These are phyloP conservation scores for Nycteola revayana DNA, from an alignment of 2,888 invertebrate species.

Conservation along the genomic window DNA sequence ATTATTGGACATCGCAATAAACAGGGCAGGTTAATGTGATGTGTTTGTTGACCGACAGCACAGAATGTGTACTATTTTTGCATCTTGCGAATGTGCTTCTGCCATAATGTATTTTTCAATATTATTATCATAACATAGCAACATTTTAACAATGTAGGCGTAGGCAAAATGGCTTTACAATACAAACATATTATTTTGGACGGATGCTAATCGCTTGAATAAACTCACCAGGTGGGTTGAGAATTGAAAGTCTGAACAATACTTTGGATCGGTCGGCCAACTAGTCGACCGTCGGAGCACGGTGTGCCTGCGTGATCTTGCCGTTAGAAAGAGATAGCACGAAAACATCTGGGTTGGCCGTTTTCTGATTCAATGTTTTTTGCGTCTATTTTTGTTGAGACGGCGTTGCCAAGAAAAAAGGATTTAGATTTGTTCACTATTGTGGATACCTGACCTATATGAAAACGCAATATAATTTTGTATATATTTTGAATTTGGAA, in stretches of 20 bases:
- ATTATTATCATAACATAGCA: too few relatives aligned
- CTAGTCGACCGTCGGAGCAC: conserved; percentile 35
- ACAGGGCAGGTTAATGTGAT: too few relatives aligned
- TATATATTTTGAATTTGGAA: too few relatives aligned
- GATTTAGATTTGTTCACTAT: conserved; percentile 23
- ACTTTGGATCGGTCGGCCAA: conserved; percentile 20
- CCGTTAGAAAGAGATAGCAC: conserved; percentile 41
- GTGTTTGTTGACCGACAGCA: too few relatives aligned
- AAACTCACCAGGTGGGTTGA: conserved; percentile 7
- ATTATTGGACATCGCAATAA: too few relatives aligned
- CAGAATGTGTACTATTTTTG: too few relatives aligned
- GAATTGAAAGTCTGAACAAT: conserved; percentile 19
- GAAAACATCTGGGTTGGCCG: conserved; percentile 56
- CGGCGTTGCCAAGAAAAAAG: conserved; percentile 28
- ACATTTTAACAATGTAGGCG: too few relatives aligned
- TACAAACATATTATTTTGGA: conserved; percentile 21
- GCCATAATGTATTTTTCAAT: too few relatives aligned
- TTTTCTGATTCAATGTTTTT: conserved; percentile 41
- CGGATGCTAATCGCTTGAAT: conserved; percentile 15
- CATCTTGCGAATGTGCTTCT: too few relatives aligned
- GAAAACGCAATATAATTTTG: not conserved
- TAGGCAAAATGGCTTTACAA: conserved; percentile 15
- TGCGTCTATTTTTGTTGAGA: conserved; percentile 31
- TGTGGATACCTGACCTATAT: conserved; percentile 24
- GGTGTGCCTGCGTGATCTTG: conserved; percentile 43